These are phyloP conservation scores for Zaprionus africanus DNA, from an alignment of 1,140 invertebrate genomes.

Conservation along the genomic window DNA sequence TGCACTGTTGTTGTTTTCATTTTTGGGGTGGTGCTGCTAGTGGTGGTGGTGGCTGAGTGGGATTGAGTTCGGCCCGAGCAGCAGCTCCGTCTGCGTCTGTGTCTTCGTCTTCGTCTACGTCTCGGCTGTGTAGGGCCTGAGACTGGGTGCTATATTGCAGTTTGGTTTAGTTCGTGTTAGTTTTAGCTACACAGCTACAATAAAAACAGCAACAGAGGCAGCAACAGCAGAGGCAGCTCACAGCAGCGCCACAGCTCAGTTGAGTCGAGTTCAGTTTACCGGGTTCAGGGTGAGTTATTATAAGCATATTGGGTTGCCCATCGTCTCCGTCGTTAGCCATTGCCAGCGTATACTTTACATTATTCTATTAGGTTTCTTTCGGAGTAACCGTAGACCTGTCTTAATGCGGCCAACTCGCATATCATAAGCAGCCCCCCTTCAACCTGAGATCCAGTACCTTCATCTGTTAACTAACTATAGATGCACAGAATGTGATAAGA, in stretches of 20 bases:
- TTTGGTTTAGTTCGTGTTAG: slow-evolving; percentile 72
- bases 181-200: slow-evolving; percentile 42
- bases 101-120: slow-evolving; percentile 1
- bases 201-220: slow-evolving; percentile 20
- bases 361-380: slow-evolving; percentile 80
- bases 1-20: slow-evolving; percentile 62
- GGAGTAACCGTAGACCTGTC: slow-evolving; percentile 68
- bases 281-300: slow-evolving; percentile 82
- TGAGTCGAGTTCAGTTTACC: slow-evolving; percentile 71
- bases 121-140: slow-evolving; percentile 9
- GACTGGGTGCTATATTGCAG: slow-evolving; percentile 64
- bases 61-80: slow-evolving; percentile 54
- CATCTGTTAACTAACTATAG: background rate
- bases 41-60: slow-evolving; percentile 32
- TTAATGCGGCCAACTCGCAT: slow-evolving; percentile 72
- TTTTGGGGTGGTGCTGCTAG: slow-evolving; percentile 60
- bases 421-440: slow-evolving; percentile 20
- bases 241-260: slow-evolving; percentile 40
- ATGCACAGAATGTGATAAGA: no score
- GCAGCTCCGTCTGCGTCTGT: slow-evolving; percentile 7
- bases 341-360: slow-evolving; percentile 76
- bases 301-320: slow-evolving; percentile 78
- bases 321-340: slow-evolving; percentile 61
- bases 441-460: background rate
- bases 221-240: slow-evolving; percentile 18